Conservation (phyloP, 2,113 vertebrate genomes). For the Cisticola juncidis region DNA sequence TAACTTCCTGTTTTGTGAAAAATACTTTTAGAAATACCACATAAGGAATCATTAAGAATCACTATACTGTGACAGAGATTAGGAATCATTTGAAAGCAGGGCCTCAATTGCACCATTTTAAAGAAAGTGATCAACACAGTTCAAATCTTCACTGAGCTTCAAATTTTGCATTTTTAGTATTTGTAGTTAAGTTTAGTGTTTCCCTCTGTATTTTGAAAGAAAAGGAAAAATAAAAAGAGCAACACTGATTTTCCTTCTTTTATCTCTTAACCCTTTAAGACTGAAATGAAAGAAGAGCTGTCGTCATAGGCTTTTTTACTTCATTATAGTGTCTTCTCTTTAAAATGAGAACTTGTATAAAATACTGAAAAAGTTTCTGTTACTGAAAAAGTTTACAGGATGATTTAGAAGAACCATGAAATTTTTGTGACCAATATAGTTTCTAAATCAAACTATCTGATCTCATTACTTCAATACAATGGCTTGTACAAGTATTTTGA, state of each 20-base stretch:
- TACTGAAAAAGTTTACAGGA: neutral
- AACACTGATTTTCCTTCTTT: neutral
- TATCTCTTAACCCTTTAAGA: neutral
- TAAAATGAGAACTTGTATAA: neutral
- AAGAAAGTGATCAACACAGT: neutral
- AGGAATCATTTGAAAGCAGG: neutral
- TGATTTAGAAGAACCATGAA: neutral
- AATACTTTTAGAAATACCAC: neutral
- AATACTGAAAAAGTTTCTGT: neutral
- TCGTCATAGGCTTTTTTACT: neutral
- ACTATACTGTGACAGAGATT: neutral
- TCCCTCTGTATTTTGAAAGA: neutral
- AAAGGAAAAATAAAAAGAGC: neutral
- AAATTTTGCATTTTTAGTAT: neutral
- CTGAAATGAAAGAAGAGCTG: neutral
- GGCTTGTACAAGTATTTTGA: neutral
- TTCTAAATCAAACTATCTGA: neutral
- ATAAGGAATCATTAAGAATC: neutral
- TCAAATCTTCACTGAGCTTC: neutral
- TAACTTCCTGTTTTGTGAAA: neutral
- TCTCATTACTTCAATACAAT: neutral
- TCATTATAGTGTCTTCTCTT: neutral
- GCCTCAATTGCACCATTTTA: neutral
- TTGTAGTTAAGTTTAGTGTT: neutral
- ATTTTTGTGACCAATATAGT: neutral